Evolutionary conservation across 2,888 invertebrate species (phyloP), one percentile per base, ranked within the genome.

Genomic region (Patella depressa): DNA sequence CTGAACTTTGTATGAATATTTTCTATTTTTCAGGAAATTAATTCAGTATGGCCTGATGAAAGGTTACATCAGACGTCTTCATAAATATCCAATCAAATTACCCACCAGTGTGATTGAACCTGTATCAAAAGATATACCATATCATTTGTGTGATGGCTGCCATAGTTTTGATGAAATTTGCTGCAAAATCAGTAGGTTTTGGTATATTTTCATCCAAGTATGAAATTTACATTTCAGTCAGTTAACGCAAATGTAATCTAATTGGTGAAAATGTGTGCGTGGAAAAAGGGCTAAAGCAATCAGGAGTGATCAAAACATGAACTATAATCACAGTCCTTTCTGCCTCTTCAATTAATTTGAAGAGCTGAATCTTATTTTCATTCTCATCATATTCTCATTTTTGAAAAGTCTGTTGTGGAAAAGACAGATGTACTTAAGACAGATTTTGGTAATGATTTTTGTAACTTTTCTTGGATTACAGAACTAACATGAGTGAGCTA

Each of bases 111-210:
- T 78, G 17, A 83, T 76, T 0, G 75, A 74, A 7, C 73, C 81
- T 2, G 45, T 79, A 1, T 65, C 82, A 53, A 84, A 85, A 29
- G 85, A 85, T 71, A 81, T 87, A 5, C 81, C 92, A 45, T 88
- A 90, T 72, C 86, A 87, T 19, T 90, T 95, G 87, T 96, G 97
- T 89, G 96, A 95, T 71, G 98, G 98, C 0, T 93, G 93, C 0
- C 94, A 95, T 81, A 96, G 95, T 90, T 94, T 95, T 78, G 98
- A 98, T 92, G 96, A 97, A 92, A 97, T 98, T 86, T 97, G 98
- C 91, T 96, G 97, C 89, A 94, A 95, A 78, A 95, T 96, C 45
- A 45, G 45, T 45, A 45, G 45, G 45, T 45, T 45, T 45, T 14
- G 90, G 91, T 89, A 81, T 55, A 79, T 72, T 71, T 59, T 45